Evolutionary conservation across 2,888 invertebrate genomes (phyloP).

Genomic region (Agriotes lineatus): DNA sequence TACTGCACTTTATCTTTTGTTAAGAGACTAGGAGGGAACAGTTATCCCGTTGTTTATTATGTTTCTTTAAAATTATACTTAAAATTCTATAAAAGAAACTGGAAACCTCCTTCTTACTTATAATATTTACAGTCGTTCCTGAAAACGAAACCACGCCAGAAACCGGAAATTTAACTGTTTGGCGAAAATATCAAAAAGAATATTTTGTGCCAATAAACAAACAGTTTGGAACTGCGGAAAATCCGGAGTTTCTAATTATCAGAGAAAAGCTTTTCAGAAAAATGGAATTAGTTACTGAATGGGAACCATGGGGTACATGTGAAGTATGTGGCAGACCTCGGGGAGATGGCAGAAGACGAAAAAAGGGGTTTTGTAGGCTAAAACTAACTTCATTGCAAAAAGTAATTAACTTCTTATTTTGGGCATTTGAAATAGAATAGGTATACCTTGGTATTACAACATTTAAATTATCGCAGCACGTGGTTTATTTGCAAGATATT

Average conservation of each 20-base stretch:
- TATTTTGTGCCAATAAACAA: constrained; percentile 67
- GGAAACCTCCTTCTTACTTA: no score
- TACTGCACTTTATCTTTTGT: no score
- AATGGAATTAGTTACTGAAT: constrained; percentile 68
- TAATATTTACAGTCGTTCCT: constrained; percentile 39
- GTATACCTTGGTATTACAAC: no score
- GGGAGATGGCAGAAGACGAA: constrained; percentile 63
- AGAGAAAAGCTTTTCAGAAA: constrained; percentile 63
- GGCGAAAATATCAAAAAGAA: constrained; percentile 67
- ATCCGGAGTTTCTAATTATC: constrained; percentile 64
- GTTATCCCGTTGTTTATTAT: no score
- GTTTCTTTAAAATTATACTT: no score
- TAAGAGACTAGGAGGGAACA: no score
- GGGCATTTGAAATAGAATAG: no score
- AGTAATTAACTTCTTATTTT: not conserved
- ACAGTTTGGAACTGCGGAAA: constrained; percentile 63
- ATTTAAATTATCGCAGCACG: no score
- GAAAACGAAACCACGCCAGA: constrained; percentile 50
- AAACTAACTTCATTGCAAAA: constrained; percentile 55
- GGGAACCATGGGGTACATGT: constrained; percentile 71
- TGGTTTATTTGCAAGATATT: no score
- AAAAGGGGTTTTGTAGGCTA: constrained; percentile 68
- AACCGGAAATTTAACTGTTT: constrained; percentile 67
- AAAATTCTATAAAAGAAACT: no score
- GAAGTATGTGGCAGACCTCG: constrained; percentile 65